Base-by-base conservation (phyloP, 1,140 invertebrate species). In the Drosophila sp. region DNA sequence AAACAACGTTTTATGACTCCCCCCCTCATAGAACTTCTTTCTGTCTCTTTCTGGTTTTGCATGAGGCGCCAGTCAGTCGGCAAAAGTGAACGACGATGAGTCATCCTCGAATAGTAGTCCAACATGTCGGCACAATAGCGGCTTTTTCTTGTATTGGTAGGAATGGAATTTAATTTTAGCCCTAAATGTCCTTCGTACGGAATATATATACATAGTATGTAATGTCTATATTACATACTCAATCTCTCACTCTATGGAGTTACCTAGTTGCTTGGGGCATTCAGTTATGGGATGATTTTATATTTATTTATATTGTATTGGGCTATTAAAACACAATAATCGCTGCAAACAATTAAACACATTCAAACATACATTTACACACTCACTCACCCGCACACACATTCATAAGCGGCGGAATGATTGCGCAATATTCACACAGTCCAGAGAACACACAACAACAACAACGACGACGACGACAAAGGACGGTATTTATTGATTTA, bases 391-490 rank as follows among this genome's bases (percentile, higher is more conserved):
- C 60, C 29, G 50, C 17, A 30, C 63, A 30, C 57, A 61, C 60
- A 40, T 33, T 32, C 17, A 60, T 75, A 17, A 41, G 23, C 44
- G 29, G 47, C 71, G 40, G 60, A 47, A 76, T 72, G 77, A 84
- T 84, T 84, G 80, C 80, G 80, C 80, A 84, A 84, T 84, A 85
- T 80, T 70, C 66, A 84, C 77, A 84, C 81, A 64, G 77, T 41
- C 72, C 72, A 84, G 60, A 77, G 73, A 80, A 56, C 72, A 85
- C 44, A 63, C 30, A 70, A 44, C 44, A 57, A 56, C 17, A 58
- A 30, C 71, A 55, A 66, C 61, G 55, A 65, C 65, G 75, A 62
- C 71, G 77, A 70, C 70, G 80, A 79, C 80, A 84, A 83, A 79
- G 80, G 68, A 72, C 70, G 72, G 56, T 60, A 60, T 73, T 70